Evolutionary conservation across 2,888 invertebrate species (phyloP).

Genomic region (Yponomeuta sedellus): DNA sequence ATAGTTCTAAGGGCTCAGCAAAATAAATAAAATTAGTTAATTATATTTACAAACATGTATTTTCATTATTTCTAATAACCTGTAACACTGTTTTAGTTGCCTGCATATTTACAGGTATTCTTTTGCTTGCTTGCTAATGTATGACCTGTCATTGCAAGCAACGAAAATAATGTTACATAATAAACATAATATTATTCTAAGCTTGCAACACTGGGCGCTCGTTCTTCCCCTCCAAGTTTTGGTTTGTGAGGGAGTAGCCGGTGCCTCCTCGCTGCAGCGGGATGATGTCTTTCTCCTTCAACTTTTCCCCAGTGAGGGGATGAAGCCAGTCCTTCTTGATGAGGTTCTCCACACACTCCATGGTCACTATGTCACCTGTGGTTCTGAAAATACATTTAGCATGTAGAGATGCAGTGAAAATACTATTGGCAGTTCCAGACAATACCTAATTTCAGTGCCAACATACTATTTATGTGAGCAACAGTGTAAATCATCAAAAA

Average conservation of each 20-base stretch:
- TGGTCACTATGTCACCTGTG: slow-evolving; percentile 95
- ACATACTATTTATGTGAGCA: too few species aligned
- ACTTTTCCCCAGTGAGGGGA: slow-evolving; percentile 89
- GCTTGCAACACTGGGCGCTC: slow-evolving; percentile 90
- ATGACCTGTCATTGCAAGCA: too few species aligned
- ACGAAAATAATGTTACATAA: too few species aligned
- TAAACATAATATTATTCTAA: slow-evolving; percentile 43
- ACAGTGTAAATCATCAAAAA: too few species aligned
- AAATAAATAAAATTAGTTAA: slow-evolving; percentile 7
- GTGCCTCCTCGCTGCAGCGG: slow-evolving; percentile 95
- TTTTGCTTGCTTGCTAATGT: not conserved
- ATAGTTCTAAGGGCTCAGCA: slow-evolving; percentile 10
- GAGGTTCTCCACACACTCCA: slow-evolving; percentile 97
- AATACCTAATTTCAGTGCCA: too few species aligned
- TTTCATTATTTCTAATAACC: not conserved
- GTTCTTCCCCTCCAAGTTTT: slow-evolving; percentile 88
- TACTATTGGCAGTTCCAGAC: too few species aligned
- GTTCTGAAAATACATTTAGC: slow-evolving; percentile 40
- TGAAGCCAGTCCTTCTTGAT: slow-evolving; percentile 98
- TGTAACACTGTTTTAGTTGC: not conserved
- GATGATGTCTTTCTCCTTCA: slow-evolving; percentile 95
- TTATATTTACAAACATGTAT: slow-evolving; percentile 13
- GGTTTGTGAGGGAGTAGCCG: slow-evolving; percentile 93
- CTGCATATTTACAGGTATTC: not conserved
- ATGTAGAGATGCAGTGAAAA: too few species aligned